These are phyloP conservation scores for Oxystoma pomonae DNA, from an alignment of 2,888 invertebrate genomes.

Conservation along the genomic window DNA sequence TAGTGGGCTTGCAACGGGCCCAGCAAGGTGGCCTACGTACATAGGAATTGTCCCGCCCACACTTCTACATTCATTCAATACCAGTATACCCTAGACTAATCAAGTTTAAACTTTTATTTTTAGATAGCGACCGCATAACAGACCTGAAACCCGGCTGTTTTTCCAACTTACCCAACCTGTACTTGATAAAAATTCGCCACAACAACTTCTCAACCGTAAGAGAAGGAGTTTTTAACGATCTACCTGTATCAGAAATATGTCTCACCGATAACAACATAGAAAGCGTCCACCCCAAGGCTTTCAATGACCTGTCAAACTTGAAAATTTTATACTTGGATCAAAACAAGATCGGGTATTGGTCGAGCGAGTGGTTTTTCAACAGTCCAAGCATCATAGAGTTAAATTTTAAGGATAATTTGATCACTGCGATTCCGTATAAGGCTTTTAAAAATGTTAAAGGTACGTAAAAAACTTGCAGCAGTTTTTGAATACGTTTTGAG, in stretches of 20 bases:
- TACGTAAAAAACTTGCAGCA: conserved; percentile 23
- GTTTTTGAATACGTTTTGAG: too few species aligned
- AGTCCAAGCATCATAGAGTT: conserved; percentile 32
- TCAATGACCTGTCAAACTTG: conserved; percentile 35
- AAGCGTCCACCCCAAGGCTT: conserved; percentile 31
- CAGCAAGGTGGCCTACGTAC: too few species aligned
- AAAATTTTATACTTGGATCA: conserved; percentile 32
- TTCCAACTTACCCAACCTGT: conserved; percentile 30
- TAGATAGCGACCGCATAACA: conserved; percentile 27
- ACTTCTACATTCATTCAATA: too few species aligned
- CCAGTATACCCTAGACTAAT: too few species aligned
- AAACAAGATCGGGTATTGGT: conserved; percentile 32
- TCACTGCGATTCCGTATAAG: conserved; percentile 28
- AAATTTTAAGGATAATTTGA: conserved; percentile 33
- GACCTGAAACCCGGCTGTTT: conserved; percentile 35
- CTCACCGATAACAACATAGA: conserved; percentile 34
- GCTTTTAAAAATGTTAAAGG: conserved; percentile 33
- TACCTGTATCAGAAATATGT: conserved; percentile 30
- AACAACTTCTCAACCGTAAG: conserved; percentile 31
- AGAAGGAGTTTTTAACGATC: conserved; percentile 33
- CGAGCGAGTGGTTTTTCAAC: conserved; percentile 33
- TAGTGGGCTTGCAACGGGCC: too few species aligned
- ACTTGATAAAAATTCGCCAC: conserved; percentile 30
- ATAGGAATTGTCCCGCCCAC: too few species aligned
- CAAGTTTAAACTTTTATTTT: too few species aligned